Evolutionary conservation across 2,113 vertebrate species (phyloP).

Genomic region (Desmodus rotundus): DNA sequence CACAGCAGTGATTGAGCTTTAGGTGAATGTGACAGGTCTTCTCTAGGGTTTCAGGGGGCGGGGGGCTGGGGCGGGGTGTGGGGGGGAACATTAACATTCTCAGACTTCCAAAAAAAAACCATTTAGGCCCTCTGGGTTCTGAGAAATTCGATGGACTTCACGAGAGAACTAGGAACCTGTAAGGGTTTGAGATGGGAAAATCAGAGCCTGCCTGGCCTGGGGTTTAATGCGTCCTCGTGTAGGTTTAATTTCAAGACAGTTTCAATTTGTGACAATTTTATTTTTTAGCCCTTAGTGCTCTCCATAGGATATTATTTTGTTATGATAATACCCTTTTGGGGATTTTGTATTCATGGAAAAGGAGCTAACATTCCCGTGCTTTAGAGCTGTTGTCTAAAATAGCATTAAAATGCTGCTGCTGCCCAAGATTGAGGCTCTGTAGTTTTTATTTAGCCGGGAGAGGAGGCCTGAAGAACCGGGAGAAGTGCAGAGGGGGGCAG

Average conservation of each 20-base stretch:
- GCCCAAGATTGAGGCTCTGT: not conserved
- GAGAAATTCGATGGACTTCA: not conserved
- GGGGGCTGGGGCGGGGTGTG: not conserved
- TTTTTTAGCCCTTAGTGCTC: slow-evolving; percentile 39
- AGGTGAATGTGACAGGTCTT: slow-evolving; percentile 29
- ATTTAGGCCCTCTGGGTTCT: slow-evolving; percentile 6
- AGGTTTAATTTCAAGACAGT: slow-evolving; percentile 51
- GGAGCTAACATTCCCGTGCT: not conserved
- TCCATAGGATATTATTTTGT: slow-evolving; percentile 23
- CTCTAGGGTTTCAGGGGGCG: not conserved
- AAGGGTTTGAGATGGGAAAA: slow-evolving; percentile 28
- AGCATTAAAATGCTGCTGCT: slow-evolving; percentile 15
- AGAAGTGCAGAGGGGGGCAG: not conserved
- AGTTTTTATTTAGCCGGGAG: slow-evolving; percentile 11
- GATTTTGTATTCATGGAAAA: slow-evolving; percentile 50
- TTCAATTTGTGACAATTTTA: slow-evolving; percentile 49
- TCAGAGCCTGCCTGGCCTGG: not conserved
- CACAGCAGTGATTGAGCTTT: slow-evolving; percentile 11
- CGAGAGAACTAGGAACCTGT: not conserved
- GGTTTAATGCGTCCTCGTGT: not conserved
- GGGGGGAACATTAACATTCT: not conserved
- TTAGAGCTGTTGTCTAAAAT: slow-evolving; percentile 49
- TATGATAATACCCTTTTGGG: slow-evolving; percentile 35
- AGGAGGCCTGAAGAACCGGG: not conserved
- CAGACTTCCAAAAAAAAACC: not conserved